phyloP scores from a whole-genome alignment of 64 coral and sea anemone species.

The Orbicella faveolata region DNA sequence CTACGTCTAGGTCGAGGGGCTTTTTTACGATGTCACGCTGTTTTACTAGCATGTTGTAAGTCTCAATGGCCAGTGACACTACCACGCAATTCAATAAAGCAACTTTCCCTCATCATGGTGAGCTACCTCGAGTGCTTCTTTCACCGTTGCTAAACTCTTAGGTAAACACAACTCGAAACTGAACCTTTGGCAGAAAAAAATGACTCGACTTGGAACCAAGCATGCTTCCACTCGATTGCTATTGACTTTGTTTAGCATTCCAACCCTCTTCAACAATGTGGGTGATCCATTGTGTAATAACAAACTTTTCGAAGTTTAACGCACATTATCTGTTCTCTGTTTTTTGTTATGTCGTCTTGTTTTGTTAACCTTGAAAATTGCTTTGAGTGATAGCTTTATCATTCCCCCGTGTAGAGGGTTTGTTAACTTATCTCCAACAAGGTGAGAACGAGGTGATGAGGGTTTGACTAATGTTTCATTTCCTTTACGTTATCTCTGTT shows the following conservation, averaged over 20 bases:
- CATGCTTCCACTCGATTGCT: no score
- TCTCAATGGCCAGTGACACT: neutral
- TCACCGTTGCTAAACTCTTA: no score
- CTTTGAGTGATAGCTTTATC: neutral
- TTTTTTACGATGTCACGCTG: neutral
- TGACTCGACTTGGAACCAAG: no score
- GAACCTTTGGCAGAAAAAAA: no score
- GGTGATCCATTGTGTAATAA: neutral
- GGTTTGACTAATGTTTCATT: neutral
- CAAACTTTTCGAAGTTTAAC: neutral
- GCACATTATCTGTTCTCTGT: neutral
- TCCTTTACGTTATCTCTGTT: slow-evolving; percentile 19
- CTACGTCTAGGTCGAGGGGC: neutral
- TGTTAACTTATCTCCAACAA: neutral
- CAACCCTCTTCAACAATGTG: neutral
- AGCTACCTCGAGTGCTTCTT: no score
- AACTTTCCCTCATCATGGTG: no score
- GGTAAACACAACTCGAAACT: no score
- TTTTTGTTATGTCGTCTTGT: neutral
- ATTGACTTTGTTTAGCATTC: no score
- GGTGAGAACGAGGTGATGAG: slow-evolving; percentile 28
- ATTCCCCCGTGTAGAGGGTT: neutral
- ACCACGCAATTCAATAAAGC: neutral
- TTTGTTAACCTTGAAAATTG: neutral
- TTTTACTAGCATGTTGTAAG: neutral